phyloP scores from a whole-genome alignment of 2,113 vertebrate species.

The Myotis yumanensis region DNA sequence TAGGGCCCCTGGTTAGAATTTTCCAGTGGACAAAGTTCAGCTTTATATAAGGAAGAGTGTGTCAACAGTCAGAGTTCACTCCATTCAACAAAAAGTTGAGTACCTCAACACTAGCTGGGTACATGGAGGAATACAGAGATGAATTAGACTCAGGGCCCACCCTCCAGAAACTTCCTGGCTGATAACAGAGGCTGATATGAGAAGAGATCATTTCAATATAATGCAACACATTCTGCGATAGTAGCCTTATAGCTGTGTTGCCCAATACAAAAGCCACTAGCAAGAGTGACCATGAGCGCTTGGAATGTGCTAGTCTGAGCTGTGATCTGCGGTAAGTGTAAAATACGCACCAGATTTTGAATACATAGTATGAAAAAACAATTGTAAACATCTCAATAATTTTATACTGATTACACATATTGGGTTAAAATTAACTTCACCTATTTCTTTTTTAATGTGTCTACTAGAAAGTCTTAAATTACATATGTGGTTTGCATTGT shows the following conservation, averaged over 20 bases:
- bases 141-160: background rate
- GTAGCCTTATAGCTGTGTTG: background rate
- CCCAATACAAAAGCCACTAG: background rate
- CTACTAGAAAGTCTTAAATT: background rate
- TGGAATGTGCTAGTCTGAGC: background rate
- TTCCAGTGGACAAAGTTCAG: background rate
- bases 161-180: background rate
- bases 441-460: background rate
- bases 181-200: background rate
- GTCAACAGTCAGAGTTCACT: constrained; percentile 13
- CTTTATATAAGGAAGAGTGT: background rate
- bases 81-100: background rate
- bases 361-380: background rate
- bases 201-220: background rate
- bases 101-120: background rate
- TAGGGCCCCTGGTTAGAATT: background rate
- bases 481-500: background rate
- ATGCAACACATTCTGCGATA: background rate
- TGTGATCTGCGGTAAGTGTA: background rate
- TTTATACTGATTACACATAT: background rate
- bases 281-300: background rate
- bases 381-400: background rate
- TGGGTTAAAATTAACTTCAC: background rate
- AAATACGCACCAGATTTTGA: background rate
- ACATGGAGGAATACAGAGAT: background rate